phyloP scores from a whole-genome alignment of 2,113 vertebrate genomes.

The Actenoides hombroni region DNA sequence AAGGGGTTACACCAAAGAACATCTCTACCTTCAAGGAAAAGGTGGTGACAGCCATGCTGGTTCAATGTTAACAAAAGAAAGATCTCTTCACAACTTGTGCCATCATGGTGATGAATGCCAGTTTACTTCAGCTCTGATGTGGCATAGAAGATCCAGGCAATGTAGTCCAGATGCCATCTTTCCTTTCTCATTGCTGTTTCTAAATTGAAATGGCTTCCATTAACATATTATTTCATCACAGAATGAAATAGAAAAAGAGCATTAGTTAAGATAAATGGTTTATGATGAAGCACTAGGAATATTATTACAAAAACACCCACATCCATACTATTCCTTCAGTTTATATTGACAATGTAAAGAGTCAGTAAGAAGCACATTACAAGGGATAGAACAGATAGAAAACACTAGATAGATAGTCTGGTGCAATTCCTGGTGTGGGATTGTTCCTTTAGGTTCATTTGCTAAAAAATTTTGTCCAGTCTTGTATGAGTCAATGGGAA shows the following conservation, averaged over 20 bases:
- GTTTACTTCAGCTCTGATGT: background rate
- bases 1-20: fast-evolving
- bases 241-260: background rate
- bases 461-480: background rate
- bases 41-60: background rate
- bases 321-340: background rate
- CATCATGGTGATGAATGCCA: background rate
- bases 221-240: background rate
- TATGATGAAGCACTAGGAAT: background rate
- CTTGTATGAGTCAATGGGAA: background rate
- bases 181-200: background rate
- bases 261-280: background rate
- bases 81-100: background rate
- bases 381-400: background rate
- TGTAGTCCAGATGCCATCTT: background rate
- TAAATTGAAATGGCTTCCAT: background rate
- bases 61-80: background rate
- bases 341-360: background rate
- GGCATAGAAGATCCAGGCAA: background rate
- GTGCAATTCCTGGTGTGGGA: background rate
- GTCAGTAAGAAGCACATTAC: background rate
- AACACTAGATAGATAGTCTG: background rate
- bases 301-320: background rate
- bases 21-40: background rate
- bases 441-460: slow-evolving; percentile 14